Evolutionary conservation across 2,888 invertebrate genomes (phyloP).

Genomic region (Philopedon plagiatum): DNA sequence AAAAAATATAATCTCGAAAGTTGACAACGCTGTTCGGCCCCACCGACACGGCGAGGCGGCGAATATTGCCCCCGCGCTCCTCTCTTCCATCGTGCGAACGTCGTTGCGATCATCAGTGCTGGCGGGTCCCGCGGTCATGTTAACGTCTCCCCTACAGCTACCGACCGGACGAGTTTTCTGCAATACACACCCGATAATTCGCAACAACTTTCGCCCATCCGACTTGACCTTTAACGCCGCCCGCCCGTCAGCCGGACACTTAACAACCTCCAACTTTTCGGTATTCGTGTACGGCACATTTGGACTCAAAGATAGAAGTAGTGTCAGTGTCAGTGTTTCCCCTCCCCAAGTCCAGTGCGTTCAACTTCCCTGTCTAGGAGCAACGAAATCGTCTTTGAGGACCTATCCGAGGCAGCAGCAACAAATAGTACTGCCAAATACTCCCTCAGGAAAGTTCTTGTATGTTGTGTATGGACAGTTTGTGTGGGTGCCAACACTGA

Average conservation of each 20-base stretch:
- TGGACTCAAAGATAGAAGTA: slow-evolving; percentile 23
- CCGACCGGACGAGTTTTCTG: slow-evolving; percentile 49
- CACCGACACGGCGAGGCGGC: slow-evolving; percentile 44
- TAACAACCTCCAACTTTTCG: slow-evolving; percentile 37
- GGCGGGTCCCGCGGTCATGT: slow-evolving; percentile 69
- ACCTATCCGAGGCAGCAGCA: not conserved
- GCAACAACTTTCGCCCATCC: slow-evolving; percentile 34
- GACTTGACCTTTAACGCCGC: slow-evolving; percentile 32
- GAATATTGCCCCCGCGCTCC: slow-evolving; percentile 39
- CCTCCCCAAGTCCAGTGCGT: slow-evolving; percentile 44
- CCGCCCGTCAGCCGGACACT: slow-evolving; percentile 32
- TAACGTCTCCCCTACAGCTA: slow-evolving; percentile 68
- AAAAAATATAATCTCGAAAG: slow-evolving; percentile 31
- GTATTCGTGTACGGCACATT: slow-evolving; percentile 46
- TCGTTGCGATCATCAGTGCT: slow-evolving; percentile 66
- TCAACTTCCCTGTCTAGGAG: slow-evolving; percentile 36
- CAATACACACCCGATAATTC: slow-evolving; percentile 45
- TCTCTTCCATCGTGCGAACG: slow-evolving; percentile 41
- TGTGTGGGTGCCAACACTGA: slow-evolving; percentile 40
- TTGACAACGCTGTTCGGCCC: slow-evolving; percentile 49
- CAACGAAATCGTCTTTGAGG: slow-evolving; percentile 21
- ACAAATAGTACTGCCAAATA: slow-evolving; percentile 1
- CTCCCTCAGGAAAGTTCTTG: slow-evolving; percentile 18
- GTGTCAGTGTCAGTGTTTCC: slow-evolving; percentile 39
- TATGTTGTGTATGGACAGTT: slow-evolving; percentile 45